These are phyloP conservation scores for Leptinotarsa rubiginosa DNA, from an alignment of 2,888 invertebrate species.

Conservation along the genomic window DNA sequence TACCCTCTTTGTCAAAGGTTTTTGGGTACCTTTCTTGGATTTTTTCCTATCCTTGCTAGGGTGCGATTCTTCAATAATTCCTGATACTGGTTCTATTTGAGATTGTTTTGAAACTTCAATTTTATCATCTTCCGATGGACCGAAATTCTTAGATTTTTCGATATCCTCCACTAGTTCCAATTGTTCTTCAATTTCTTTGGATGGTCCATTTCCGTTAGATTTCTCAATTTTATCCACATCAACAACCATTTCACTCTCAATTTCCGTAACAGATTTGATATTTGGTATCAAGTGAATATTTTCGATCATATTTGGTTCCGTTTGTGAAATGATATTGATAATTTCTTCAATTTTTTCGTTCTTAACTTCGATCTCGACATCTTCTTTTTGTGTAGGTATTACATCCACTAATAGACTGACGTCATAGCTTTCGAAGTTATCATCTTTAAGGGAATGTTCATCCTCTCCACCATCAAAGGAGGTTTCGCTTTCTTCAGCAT, in stretches of 20 bases:
- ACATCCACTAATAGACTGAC: slow-evolving; percentile 57
- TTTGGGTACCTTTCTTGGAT: slow-evolving; percentile 53
- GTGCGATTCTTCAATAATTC: background rate
- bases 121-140: slow-evolving; percentile 24
- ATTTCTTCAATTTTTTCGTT: slow-evolving; percentile 45
- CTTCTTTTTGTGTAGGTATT: slow-evolving; percentile 45
- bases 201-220: slow-evolving; percentile 25
- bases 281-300: slow-evolving; percentile 25
- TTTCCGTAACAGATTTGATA: slow-evolving; percentile 50
- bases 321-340: slow-evolving; percentile 45
- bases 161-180: background rate
- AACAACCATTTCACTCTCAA: slow-evolving; percentile 52
- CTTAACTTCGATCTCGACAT: slow-evolving; percentile 37
- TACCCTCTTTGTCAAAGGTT: slow-evolving; percentile 54
- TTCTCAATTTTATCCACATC: slow-evolving; percentile 42
- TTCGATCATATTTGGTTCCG: slow-evolving; percentile 30
- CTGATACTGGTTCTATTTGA: slow-evolving; percentile 23
- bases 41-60: slow-evolving; percentile 46
- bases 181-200: slow-evolving; percentile 32
- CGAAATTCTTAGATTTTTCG: slow-evolving; percentile 20
- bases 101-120: slow-evolving; percentile 24
- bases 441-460: slow-evolving; percentile 39
- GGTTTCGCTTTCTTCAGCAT: slow-evolving; percentile 50
- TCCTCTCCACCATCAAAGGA: slow-evolving; percentile 37
- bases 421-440: slow-evolving; percentile 58